Percentiles rank a stretch among this genome's conserved stretches.
Evolutionary conservation across 2,113 vertebrate genomes (phyloP).

Genomic region (Acanthisitta chloris): DNA sequence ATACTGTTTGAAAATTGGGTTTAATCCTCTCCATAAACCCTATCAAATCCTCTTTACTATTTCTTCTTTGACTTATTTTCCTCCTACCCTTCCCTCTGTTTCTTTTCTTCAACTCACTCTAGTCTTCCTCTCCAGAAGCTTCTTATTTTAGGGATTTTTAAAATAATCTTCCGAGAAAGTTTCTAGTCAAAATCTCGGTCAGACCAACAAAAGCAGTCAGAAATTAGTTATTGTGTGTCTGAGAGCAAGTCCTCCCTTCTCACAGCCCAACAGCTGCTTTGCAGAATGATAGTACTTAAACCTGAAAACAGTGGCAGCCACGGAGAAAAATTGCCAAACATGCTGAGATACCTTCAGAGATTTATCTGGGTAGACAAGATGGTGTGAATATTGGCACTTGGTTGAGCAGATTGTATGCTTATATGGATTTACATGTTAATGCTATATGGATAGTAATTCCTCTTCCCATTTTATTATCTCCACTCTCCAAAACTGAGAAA

Average conservation of each 20-base stretch:
- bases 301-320: neutral
- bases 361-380: neutral
- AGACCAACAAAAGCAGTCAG: neutral
- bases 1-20: neutral
- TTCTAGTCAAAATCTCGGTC: neutral
- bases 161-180: neutral
- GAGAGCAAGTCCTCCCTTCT: neutral
- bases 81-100: neutral
- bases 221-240: neutral
- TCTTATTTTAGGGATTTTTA: neutral
- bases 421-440: neutral
- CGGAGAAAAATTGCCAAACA: neutral
- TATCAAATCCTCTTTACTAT: neutral
- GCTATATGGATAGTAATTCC: neutral
- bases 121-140: neutral
- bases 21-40: neutral
- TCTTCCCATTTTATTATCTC: neutral
- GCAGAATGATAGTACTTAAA: neutral
- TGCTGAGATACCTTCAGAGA: neutral
- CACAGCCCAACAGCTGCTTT: neutral
- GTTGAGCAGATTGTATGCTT: neutral
- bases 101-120: neutral
- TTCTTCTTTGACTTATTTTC: neutral
- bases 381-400: neutral
- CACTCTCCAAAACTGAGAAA: neutral